Conservation (phyloP, 2,113 vertebrate species). For the Rhea americana region DNA sequence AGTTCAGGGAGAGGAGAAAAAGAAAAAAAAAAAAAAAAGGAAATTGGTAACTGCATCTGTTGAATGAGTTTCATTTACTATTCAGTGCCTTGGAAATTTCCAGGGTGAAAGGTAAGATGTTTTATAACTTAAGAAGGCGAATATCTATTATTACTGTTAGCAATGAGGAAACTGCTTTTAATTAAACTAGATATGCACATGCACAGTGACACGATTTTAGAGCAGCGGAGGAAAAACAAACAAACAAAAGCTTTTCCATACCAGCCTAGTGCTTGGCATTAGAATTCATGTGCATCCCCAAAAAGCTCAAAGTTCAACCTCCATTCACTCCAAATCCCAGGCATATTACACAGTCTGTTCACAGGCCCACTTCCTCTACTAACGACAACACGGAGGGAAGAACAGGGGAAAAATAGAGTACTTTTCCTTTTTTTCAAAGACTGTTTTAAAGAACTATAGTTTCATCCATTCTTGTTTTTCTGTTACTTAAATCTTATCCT, state of each 20-base stretch:
- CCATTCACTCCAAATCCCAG: neutral
- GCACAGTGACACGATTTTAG: neutral
- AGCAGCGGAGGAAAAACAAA: neutral
- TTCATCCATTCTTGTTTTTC: neutral
- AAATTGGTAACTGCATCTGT: neutral
- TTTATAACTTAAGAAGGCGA: neutral
- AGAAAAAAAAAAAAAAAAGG: neutral
- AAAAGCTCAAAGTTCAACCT: slow-evolving; percentile 7
- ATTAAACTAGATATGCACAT: neutral
- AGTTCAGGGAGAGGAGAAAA: neutral
- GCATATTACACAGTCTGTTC: neutral
- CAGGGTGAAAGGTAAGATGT: neutral
- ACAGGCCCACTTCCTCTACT: neutral
- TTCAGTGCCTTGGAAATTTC: neutral
- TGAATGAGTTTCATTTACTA: neutral
- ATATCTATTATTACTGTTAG: neutral
- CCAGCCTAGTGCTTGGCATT: neutral
- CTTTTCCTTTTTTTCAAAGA: neutral
- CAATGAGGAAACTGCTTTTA: neutral
- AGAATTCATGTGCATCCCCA: neutral
- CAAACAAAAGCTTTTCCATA: neutral
- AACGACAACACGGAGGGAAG: neutral
- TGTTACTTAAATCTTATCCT: neutral
- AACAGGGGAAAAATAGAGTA: neutral
- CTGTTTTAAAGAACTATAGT: neutral